Evolutionary conservation across 92 coral and sea anemone genomes (phyloP), one percentile per base, ranked within the genome.

Genomic region (Phenganax stokvisi): DNA sequence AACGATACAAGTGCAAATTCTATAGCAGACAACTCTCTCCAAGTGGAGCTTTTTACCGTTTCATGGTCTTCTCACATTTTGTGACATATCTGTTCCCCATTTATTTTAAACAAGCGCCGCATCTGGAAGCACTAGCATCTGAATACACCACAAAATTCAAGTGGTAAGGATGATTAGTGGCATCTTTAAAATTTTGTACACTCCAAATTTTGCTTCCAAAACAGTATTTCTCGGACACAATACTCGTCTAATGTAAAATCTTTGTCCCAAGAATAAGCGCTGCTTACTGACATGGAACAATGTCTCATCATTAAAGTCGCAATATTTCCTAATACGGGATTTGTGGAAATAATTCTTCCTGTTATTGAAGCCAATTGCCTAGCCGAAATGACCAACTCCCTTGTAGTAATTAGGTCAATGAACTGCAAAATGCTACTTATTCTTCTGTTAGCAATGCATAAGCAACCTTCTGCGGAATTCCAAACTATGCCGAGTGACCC

Each of bases 311-410:
- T 20, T 20, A 20, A 20, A 20, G 25, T 20, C 25, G 25, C 25
- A 20, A 82, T 75, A 64, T 76, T 86, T 51, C 89, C 86, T 31
- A 86, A 76, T 52, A 68, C 86, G 47, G 83, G 67, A 29, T 78
- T 87, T 58, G 85, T 78, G 54, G 87, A 87, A 61, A 83, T 87
- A 61, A 86, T 71, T 65, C 78, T 86, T 79, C 84, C 81, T 31
- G 84, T 76, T 52, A 62, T 17, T 71, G 87, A 83, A 56, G 87
- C 89, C 63, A 87, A 64, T 72, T 71, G 79, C 72, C 87, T 44
- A 8, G 80, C 89, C 51, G 87, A 79, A 61, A 82, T 72, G 4
- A 12, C 27, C 54, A 76, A 81, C 37, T 78, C 73, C 2, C 56
- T 63, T 4, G 68, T 31, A n/a, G 54, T 75, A 74, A 76, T 77